phyloP scores from a whole-genome alignment of 2,113 vertebrate species.

The Notechis scutatus region DNA sequence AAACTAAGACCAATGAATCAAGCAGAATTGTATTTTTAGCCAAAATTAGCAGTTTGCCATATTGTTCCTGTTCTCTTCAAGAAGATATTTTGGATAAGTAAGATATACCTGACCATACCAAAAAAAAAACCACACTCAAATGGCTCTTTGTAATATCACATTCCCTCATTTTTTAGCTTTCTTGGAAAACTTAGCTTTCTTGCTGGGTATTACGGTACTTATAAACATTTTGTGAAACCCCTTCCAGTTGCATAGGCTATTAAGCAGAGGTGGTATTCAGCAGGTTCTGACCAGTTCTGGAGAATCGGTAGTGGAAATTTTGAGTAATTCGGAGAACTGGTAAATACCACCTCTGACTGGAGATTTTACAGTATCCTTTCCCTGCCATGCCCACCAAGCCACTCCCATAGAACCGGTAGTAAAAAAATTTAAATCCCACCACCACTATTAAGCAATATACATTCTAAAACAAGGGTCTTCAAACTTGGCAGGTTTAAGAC shows the following conservation, averaged over 20 bases:
- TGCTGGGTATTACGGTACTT: neutral
- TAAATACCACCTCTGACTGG: too few species aligned
- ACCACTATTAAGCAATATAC: neutral
- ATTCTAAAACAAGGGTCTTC: neutral
- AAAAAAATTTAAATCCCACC: too few species aligned
- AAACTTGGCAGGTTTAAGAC: too few species aligned
- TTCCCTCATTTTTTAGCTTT: neutral
- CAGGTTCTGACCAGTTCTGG: too few species aligned
- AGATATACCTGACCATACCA: neutral
- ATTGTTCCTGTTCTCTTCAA: neutral
- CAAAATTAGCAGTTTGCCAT: neutral
- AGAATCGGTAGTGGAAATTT: too few species aligned
- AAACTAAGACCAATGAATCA: neutral
- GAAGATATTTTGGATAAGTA: neutral
- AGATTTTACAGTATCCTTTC: too few species aligned
- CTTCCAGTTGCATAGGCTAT: neutral
- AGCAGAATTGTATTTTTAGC: neutral
- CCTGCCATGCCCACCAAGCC: too few species aligned
- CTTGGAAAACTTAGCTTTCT: neutral
- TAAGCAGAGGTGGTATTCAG: neutral
- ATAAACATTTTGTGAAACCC: neutral
- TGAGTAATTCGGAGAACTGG: too few species aligned
- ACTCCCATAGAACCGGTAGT: too few species aligned
- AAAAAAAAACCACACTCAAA: neutral
- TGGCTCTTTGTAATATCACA: neutral